phyloP scores from a whole-genome alignment of 2,797 vertebrate species.

The Pangasius mekongensis region DNA sequence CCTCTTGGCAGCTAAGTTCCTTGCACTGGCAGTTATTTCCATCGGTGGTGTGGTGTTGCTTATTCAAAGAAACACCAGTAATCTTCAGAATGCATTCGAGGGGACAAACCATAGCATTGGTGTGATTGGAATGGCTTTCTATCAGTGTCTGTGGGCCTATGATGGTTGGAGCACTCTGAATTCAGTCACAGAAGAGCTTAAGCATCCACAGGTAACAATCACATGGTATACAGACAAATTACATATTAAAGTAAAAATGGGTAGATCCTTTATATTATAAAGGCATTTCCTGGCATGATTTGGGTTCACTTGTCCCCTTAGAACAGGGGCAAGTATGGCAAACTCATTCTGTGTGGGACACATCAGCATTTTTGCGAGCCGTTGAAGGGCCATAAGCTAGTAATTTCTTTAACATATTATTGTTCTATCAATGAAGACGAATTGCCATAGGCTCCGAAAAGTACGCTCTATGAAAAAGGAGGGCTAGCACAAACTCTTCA shows the following conservation, averaged over 20 bases:
- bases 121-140: constrained; percentile 82
- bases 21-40: constrained; percentile 78
- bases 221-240: not conserved
- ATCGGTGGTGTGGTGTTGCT: constrained; percentile 77
- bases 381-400: not conserved
- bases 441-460: not conserved
- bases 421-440: not conserved
- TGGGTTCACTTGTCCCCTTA: not conserved
- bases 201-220: constrained; percentile 73
- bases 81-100: constrained; percentile 80
- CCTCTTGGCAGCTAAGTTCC: constrained; percentile 79
- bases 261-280: not conserved
- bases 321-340: not conserved
- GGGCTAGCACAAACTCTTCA: not conserved
- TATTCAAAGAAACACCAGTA: constrained; percentile 70
- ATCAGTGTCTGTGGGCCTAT: constrained; percentile 90
- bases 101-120: constrained; percentile 73
- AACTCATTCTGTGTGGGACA: not conserved
- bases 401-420: not conserved
- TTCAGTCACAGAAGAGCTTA: constrained; percentile 84
- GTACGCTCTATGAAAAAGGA: not conserved
- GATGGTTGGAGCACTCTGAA: constrained; percentile 91
- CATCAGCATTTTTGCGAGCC: not conserved
- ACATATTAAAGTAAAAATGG: not conserved
- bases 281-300: not conserved